phyloP scores from a whole-genome alignment of 2,797 vertebrate genomes.

The Lemur catta region DNA sequence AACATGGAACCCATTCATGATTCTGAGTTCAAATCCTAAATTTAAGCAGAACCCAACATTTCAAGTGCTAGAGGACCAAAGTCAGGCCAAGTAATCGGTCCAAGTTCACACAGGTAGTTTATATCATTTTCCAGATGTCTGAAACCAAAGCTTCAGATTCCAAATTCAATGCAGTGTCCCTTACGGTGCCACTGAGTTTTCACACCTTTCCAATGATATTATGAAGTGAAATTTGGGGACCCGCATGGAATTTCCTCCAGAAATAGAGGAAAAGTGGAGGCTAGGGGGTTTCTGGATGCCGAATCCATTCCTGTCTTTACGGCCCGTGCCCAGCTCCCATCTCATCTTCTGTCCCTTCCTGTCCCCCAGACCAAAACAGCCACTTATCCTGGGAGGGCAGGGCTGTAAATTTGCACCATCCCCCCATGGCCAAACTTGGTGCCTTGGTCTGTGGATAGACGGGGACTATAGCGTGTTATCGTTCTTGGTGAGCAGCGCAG shows the following conservation, averaged over 20 bases:
- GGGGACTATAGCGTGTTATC: background rate
- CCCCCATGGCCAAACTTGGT: background rate
- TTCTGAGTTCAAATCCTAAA: background rate
- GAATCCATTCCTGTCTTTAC: background rate
- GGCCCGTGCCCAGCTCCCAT: no score
- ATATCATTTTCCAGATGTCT: background rate
- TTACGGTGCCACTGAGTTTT: background rate
- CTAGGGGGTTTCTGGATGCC: background rate
- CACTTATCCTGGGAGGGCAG: background rate
- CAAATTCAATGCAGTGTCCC: no score
- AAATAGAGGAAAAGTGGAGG: background rate
- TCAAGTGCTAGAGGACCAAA: background rate
- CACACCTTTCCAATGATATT: background rate
- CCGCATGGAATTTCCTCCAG: background rate
- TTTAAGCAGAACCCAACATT: background rate
- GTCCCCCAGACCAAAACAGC: background rate
- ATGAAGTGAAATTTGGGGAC: background rate
- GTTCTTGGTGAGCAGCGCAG: background rate
- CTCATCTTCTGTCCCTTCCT: background rate
- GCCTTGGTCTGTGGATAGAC: background rate
- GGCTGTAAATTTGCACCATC: background rate
- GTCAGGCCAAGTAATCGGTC: background rate
- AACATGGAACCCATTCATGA: background rate
- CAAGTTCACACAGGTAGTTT: background rate
- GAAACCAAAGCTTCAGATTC: background rate